These are phyloP conservation scores for Ophion obscuratus DNA, from an alignment of 2,888 invertebrate genomes.

Conservation along the genomic window DNA sequence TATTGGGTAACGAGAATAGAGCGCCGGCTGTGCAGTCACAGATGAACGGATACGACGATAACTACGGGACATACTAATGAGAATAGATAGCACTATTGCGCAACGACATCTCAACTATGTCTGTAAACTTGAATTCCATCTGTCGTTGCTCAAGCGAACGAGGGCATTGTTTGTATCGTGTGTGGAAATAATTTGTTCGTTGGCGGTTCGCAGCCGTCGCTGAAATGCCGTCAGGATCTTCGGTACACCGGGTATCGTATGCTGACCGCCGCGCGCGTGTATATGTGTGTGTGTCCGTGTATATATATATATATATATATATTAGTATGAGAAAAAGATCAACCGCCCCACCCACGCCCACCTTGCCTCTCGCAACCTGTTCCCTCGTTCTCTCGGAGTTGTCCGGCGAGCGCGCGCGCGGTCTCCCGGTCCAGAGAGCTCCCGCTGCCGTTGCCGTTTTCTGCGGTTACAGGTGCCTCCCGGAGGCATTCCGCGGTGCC, in stretches of 20 bases:
- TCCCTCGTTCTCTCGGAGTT: constrained; percentile 76
- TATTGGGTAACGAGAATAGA: no score
- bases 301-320: constrained; percentile 13
- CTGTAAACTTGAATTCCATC: not conserved
- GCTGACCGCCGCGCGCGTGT: constrained; percentile 49
- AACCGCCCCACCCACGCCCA: constrained; percentile 83
- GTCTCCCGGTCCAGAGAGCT: constrained; percentile 54
- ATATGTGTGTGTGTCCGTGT: constrained; percentile 18
- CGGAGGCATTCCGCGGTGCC: constrained; percentile 77
- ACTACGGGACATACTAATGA: no score
- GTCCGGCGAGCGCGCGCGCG: constrained; percentile 64
- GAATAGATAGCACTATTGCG: not conserved
- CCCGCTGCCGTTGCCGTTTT: constrained; percentile 67
- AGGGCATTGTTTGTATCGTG: not conserved
- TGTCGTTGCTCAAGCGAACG: no score
- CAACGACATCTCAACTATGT: not conserved
- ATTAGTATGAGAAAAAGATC: constrained; percentile 75
- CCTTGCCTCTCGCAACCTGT: constrained; percentile 80
- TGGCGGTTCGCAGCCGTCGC: constrained; percentile 56
- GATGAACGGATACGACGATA: no score
- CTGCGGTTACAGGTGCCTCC: constrained; percentile 82
- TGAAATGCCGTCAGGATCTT: constrained; percentile 46
- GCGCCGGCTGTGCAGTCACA: no score
- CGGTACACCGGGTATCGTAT: constrained; percentile 42
- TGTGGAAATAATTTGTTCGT: constrained; percentile 38